Evolutionary conservation across 2,888 invertebrate genomes (phyloP).

Genomic region (Epinotia bilunana): DNA sequence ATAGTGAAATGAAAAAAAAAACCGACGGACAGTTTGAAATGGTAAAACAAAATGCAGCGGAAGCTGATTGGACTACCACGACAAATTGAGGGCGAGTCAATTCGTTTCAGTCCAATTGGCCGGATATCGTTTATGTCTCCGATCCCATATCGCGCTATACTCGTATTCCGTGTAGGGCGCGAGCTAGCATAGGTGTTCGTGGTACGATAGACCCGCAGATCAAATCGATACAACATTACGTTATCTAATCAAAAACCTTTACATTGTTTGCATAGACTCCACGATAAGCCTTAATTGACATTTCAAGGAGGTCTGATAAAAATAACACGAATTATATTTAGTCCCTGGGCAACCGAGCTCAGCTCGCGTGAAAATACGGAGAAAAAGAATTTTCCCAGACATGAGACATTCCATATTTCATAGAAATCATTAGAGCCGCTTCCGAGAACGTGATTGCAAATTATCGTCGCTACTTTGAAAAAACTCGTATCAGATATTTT

Average conservation of each 20-base stretch:
- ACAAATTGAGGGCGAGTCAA: conserved; percentile 82
- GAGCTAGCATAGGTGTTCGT: conserved; percentile 54
- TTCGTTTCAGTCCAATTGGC: conserved; percentile 84
- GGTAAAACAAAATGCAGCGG: conserved; percentile 77
- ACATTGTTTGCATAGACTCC: conserved; percentile 33
- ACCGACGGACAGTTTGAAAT: conserved; percentile 59
- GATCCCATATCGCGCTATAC: conserved; percentile 63
- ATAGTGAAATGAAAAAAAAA: conserved; percentile 55
- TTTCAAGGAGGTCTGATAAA: conserved; percentile 36
- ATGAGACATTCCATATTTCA: too few relatives aligned
- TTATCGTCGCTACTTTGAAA: too few relatives aligned
- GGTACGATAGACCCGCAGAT: conserved; percentile 60
- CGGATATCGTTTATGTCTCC: conserved; percentile 79
- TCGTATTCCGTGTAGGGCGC: conserved; percentile 31
- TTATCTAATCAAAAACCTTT: conserved; percentile 40
- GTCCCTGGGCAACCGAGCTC: too few relatives aligned
- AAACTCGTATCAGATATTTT: too few relatives aligned
- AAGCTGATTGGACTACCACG: conserved; percentile 70
- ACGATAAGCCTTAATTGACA: conserved; percentile 39
- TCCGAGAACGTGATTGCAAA: too few relatives aligned
- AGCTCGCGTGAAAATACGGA: too few relatives aligned
- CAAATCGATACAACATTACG: conserved; percentile 50
- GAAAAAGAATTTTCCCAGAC: too few relatives aligned
- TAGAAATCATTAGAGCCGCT: too few relatives aligned
- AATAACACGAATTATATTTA: conserved; percentile 5